phyloP scores from a whole-genome alignment of 2,797 vertebrate genomes.

The Thalassophryne amazonica region DNA sequence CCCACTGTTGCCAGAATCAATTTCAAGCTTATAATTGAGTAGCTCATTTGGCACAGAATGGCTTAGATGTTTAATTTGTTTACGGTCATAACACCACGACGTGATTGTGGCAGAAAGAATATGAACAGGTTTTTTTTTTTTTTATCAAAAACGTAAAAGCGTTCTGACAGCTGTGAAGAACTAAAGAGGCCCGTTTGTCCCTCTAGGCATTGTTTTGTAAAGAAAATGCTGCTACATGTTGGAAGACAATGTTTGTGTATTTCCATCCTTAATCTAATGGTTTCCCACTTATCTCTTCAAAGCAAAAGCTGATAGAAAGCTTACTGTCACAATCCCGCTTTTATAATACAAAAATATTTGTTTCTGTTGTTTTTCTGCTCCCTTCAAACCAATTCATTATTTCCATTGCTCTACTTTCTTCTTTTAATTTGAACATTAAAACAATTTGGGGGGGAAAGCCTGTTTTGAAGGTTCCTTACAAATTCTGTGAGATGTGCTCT shows the following conservation, averaged over 20 bases:
- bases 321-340: conserved; percentile 54
- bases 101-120: conserved; percentile 61
- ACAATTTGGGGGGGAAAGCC: conserved; percentile 61
- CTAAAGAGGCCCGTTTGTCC: conserved; percentile 69
- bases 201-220: conserved; percentile 70
- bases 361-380: conserved; percentile 61
- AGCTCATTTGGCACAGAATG: conserved; percentile 68
- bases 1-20: conserved; percentile 73
- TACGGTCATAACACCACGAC: conserved; percentile 68
- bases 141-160: conserved; percentile 60
- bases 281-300: conserved; percentile 57
- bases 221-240: conserved; percentile 45
- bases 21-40: conserved; percentile 78
- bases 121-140: conserved; percentile 50
- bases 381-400: conserved; percentile 73
- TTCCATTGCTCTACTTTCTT: conserved; percentile 65
- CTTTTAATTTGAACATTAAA: conserved; percentile 68
- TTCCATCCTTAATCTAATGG: conserved; percentile 62
- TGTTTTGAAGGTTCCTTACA: conserved; percentile 64
- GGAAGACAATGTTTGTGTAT: conserved; percentile 57
- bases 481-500: conserved; percentile 59
- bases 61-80: conserved; percentile 76
- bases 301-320: conserved; percentile 65
- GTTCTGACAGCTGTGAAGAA: conserved; percentile 71
- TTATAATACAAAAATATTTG: conserved; percentile 52